Base-by-base conservation (phyloP, 2,113 vertebrate genomes). In the Tinamus guttatus region DNA sequence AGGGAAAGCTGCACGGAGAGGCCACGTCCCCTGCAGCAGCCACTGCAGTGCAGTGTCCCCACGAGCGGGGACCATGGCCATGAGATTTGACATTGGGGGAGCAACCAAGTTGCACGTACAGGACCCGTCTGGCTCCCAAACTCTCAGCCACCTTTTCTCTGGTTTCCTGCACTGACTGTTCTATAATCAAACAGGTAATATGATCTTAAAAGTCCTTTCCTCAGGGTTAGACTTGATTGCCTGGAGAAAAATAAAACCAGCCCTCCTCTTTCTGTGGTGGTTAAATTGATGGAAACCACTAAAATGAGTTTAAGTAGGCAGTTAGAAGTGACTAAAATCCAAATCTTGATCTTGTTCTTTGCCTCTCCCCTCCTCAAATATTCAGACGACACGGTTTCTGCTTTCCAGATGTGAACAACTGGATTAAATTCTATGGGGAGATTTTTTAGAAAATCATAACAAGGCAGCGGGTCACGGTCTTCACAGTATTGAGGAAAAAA, bases 381-480 rank as follows among this genome's bases (percentile, higher is more conserved):
- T 68, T 47, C 38, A 13, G 28, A 30, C 40, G 36, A 22, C 41
- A 87, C 75, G 67, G 17, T 49, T 95, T 93, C 76, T 88, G 47
- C 45, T 95, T 93, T 95, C 82, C 94, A 95, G 79, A 92, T 94
- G 90, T 69, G 85, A 86, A 78, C 38, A 93, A 95, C 85, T 93
- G 85, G 47, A 88, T 94, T 83, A 68, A 90, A 96, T 88, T 93
- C 80, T 94, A 62, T 5, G 30, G 88, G 93, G 75, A n/a, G n/a
- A n/a, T n/a, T n/a, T n/a, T n/a, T n/a, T n/a, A n/a, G n/a, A n/a
- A n/a, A 79, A 73, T 91, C 59, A 27, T 85, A 91, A 73, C 58
- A 90, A 91, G 85, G 80, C 93, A 94, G 62, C 36, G 36, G 89
- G 91, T 92, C 96, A 97, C 1, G 1, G 89, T 89, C 91, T 96